Percentiles rank a stretch among this genome's conserved stretches.
Conservation (phyloP, 2,888 invertebrate genomes). For the Rotaria sp. region DNA sequence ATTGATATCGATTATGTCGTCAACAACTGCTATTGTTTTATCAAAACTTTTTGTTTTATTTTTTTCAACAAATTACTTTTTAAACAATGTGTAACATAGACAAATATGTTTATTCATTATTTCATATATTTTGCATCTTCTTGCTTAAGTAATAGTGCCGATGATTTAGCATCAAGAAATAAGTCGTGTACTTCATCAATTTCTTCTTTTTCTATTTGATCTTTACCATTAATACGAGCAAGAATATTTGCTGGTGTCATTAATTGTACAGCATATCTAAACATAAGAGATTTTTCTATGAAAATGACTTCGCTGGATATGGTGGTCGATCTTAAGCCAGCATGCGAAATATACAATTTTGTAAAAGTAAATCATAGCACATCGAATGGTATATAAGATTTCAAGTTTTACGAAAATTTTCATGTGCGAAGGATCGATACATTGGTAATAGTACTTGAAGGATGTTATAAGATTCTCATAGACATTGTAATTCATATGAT, state of each 20-base stretch:
- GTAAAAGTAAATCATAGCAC: too few relatives aligned
- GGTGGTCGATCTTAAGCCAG: too few relatives aligned
- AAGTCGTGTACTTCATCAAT: conserved; percentile 71
- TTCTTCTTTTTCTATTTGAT: conserved; percentile 71
- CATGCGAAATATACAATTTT: too few relatives aligned
- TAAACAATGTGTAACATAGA: neutral
- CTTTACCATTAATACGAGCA: conserved; percentile 77
- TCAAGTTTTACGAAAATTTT: too few relatives aligned
- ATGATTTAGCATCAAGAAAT: conserved; percentile 91
- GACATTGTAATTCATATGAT: too few relatives aligned
- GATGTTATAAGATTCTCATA: too few relatives aligned
- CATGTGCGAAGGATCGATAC: too few relatives aligned
- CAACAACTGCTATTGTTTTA: neutral
- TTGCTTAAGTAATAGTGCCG: conserved; percentile 80
- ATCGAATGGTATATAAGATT: too few relatives aligned
- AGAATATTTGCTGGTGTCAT: conserved; percentile 81
- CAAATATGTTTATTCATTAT: conserved; percentile 54
- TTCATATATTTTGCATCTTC: conserved; percentile 85
- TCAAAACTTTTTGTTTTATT: neutral
- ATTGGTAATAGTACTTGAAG: too few relatives aligned
- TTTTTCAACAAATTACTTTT: neutral
- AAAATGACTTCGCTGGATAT: too few relatives aligned
- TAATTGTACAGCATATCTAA: conserved; percentile 81
- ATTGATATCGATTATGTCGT: neutral
- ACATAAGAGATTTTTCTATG: conserved; percentile 39